Conservation (phyloP, 2,888 invertebrate species). For the Ormyrus pomaceus region DNA sequence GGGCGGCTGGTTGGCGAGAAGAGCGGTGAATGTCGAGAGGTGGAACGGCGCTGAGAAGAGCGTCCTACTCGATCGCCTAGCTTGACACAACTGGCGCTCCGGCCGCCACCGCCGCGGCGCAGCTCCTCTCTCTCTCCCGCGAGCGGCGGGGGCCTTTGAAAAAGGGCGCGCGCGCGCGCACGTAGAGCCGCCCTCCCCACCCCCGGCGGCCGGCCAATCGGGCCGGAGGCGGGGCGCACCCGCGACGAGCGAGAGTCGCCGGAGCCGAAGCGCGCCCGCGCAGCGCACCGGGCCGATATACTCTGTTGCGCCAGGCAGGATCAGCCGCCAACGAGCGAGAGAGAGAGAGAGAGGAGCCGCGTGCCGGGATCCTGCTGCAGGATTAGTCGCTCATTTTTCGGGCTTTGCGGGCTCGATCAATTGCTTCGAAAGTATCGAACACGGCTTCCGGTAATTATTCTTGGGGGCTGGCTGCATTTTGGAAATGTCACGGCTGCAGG, state of each 20-base stretch:
- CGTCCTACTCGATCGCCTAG: conserved; percentile 76
- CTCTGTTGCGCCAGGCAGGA: too few relatives aligned
- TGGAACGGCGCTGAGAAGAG: conserved; percentile 72
- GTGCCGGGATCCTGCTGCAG: too few relatives aligned
- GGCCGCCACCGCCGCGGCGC: conserved; percentile 55
- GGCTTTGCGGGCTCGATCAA: too few relatives aligned
- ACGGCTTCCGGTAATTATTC: too few relatives aligned
- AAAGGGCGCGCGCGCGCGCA: conserved; percentile 43
- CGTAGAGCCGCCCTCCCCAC: conserved; percentile 5
- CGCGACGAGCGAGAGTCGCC: conserved; percentile 59
- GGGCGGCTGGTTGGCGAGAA: conserved; percentile 47
- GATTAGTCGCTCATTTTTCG: too few relatives aligned
- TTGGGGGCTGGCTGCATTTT: too few relatives aligned
- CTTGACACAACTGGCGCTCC: conserved; percentile 75
- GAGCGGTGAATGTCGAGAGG: conserved; percentile 68
- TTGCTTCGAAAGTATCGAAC: too few relatives aligned
- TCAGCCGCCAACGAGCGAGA: too few relatives aligned
- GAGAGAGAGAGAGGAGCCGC: too few relatives aligned
- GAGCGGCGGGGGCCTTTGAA: conserved; percentile 14
- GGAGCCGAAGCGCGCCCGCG: conserved; percentile 50
- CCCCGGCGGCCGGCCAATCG: conserved; percentile 64
- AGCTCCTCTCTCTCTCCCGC: not conserved
- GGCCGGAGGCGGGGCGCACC: conserved; percentile 58
- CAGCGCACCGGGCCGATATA: conserved; percentile 7
- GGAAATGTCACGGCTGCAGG: too few relatives aligned